Evolutionary conservation across 2,113 vertebrate species (phyloP), one percentile per base, ranked within the genome.

Genomic region (Bufo gargarizans): DNA sequence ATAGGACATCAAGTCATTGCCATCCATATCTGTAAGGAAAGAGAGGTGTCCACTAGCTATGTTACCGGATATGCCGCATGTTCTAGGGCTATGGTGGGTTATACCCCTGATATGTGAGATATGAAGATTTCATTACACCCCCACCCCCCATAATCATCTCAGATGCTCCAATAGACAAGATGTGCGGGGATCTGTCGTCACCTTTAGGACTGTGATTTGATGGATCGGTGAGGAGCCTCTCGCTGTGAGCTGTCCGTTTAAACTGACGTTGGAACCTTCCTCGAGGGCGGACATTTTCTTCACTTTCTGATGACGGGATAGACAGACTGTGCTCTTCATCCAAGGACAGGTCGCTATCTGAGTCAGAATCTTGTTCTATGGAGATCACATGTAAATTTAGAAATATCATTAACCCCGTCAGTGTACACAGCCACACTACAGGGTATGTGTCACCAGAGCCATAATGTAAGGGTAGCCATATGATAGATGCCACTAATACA

Each of bases 281-380:
- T 13, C 96, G 97, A 20, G 97, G 95, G 12, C 97, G 96, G 0
- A 98, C 96, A 0, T 99, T 99, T 93, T 99, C 98, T 86, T 99
- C 98, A 0, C 98, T 99, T 92, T 99, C 98, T 0, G 98, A 99
- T 19, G 98, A 99, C 0, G 98, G 97, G 90, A 99, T 99, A 89
- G 98, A 99, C 80, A 99, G 95, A 90, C 97, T 99, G 85, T 92
- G 96, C 89, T 99, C 98, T 61, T 99, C 98, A 0, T 99, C 98
- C 92, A 99, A 93, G 74, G 98, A 99, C 47, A 99, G 95, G 91
- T 99, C 97, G 0, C 98, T 99, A 93, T 99, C 98, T 0, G 98
- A 98, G 91, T 99, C 98, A 0, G 98, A 99, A 90, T 99, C 98
- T 89, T 97, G 96, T 61, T 97, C 98, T 99, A 93, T 17, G 20